Base-by-base conservation (phyloP, 2,888 invertebrate species). In the Acleris sparsana region DNA sequence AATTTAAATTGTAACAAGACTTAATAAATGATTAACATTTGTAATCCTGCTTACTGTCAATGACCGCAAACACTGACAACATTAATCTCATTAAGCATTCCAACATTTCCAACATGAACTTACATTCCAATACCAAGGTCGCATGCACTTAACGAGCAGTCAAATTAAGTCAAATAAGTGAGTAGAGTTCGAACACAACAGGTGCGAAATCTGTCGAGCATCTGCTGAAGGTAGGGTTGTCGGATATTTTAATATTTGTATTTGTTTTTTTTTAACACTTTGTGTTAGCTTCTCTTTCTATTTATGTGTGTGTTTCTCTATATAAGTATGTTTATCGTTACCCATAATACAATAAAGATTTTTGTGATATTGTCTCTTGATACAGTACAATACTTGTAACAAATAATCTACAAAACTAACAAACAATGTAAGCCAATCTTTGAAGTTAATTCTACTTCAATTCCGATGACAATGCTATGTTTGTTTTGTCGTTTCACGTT, bases 161-260 rank as follows among this genome's bases (percentile, higher is more conserved):
- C 46, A 46, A 57, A 57, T 57, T 57, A 57, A 55, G 20, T 55
- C 55, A 16, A n/a, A 4, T 11, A 46, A 43, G 11, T 20, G 7
- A 18, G 25, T 16, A 4, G 39, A 55, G n/a, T 55, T 13, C 3
- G 16, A 56, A 33, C n/a, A 6, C 29, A 55, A 46, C 57, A 57
- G 57, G 57, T 57, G 57, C 57, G 43, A 57, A 57, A 57, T 57
- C 57, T 44, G 57, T 22, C 25, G 25, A 17, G 46, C 46, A 57
- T 46, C 57, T 57, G 57, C 57, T 46, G 46, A 5, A 2, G 20
- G 16, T n/a, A 57, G 57, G 57, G 57, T 57, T 57, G 57, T 17
- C 46, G 22, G 25, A n/a, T 25, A 16, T 17, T 46, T 46, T 46
- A n/a, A 17, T 5, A 6, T 46, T 46, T 17, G 46, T 6, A 5